These are phyloP conservation scores for Eristalis tenax DNA, from an alignment of 2,888 invertebrate genomes.

Conservation along the genomic window DNA sequence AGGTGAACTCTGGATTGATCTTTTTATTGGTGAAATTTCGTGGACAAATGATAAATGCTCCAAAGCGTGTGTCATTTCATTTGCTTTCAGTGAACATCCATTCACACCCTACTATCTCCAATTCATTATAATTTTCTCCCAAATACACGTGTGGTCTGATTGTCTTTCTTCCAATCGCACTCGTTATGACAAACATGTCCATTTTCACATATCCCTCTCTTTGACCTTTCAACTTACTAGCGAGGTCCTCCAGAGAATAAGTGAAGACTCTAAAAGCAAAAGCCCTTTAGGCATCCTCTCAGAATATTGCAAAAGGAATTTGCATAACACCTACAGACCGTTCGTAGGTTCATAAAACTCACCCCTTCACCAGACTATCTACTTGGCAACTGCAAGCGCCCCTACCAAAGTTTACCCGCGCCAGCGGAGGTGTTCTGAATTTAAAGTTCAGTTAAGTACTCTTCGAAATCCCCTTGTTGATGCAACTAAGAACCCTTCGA, in stretches of 20 bases:
- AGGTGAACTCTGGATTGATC: no score
- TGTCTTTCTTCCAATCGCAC: neutral
- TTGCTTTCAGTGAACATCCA: neutral
- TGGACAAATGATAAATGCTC: no score
- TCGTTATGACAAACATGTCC: neutral
- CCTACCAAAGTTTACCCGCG: neutral
- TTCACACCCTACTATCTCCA: no score
- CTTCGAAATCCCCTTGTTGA: neutral
- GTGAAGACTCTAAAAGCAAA: neutral
- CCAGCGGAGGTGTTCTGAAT: neutral
- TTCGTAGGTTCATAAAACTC: neutral
- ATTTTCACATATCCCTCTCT: neutral
- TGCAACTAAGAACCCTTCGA: neutral
- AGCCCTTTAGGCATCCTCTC: neutral
- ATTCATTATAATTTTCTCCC: neutral
- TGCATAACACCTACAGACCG: neutral
- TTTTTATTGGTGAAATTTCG: no score
- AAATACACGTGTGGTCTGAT: neutral
- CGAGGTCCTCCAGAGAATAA: neutral
- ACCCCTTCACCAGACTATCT: neutral
- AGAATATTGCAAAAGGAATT: neutral
- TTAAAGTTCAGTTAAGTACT: neutral
- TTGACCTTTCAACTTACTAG: neutral
- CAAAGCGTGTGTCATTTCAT: no score
- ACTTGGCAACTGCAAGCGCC: neutral